Conservation (phyloP, 1,140 invertebrate species). For the Charaxes varanes region DNA sequence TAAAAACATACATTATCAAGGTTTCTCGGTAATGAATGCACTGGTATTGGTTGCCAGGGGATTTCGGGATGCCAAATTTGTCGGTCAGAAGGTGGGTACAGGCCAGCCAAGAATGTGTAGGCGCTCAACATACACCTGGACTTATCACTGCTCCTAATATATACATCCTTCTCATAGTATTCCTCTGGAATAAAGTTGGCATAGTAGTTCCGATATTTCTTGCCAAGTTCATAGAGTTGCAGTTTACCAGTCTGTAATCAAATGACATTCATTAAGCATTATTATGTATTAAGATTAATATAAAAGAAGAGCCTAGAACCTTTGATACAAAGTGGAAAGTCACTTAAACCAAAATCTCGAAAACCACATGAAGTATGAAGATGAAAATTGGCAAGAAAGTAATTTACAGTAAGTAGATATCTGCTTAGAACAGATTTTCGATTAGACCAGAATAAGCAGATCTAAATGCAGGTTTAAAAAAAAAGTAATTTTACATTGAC, state of each 20-base stretch:
- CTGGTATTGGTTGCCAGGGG: conserved; percentile 91
- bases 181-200: conserved; percentile 78
- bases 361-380: too few species aligned
- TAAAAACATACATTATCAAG: conserved; percentile 79
- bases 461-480: too few species aligned
- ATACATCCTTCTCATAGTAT: conserved; percentile 79
- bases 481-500: too few species aligned
- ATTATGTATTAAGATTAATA: too few species aligned
- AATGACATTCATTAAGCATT: too few species aligned
- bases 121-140: conserved; percentile 93
- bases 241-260: conserved; percentile 85
- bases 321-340: too few species aligned
- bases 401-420: too few species aligned
- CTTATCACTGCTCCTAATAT: conserved; percentile 84
- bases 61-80: conserved; percentile 84
- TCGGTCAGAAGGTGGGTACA: conserved; percentile 83
- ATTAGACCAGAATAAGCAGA: too few species aligned
- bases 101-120: conserved; percentile 84
- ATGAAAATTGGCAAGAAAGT: too few species aligned
- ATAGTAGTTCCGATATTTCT: conserved; percentile 82
- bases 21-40: conserved; percentile 81
- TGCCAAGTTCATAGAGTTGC: conserved; percentile 85
- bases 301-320: too few species aligned
- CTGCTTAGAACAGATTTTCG: too few species aligned
- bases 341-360: too few species aligned